A percentile compares a stretch with the other conserved stretches of the same genome.
Evolutionary conservation across 2,888 invertebrate genomes (phyloP).

Genomic region (Linnaemya vulpina): DNA sequence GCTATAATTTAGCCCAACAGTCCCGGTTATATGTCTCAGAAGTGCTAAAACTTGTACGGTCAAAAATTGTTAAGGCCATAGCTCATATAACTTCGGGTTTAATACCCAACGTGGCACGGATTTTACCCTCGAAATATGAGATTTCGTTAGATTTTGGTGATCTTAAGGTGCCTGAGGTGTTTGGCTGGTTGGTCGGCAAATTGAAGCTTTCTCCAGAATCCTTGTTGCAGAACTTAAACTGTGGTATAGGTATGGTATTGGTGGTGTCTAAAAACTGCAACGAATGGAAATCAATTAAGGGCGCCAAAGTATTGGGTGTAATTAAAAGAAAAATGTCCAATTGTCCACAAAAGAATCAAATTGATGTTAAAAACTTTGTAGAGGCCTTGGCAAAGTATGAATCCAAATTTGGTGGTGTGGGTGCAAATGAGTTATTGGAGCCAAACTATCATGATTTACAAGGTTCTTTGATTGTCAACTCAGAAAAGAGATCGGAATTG

Average conservation of each 20-base stretch:
- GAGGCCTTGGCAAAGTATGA: slow-evolving; percentile 85
- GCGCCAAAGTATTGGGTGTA: slow-evolving; percentile 84
- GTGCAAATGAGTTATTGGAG: slow-evolving; percentile 69
- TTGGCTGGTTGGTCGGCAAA: slow-evolving; percentile 93
- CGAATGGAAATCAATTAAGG: slow-evolving; percentile 84
- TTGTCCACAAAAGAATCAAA: slow-evolving; percentile 61
- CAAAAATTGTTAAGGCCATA: slow-evolving; percentile 90
- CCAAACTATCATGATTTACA: slow-evolving; percentile 66
- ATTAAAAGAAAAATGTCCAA: slow-evolving; percentile 76
- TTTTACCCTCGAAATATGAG: slow-evolving; percentile 88
- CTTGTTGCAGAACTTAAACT: slow-evolving; percentile 96
- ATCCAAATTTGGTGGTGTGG: slow-evolving; percentile 77
- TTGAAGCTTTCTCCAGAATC: slow-evolving; percentile 90
- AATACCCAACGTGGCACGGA: slow-evolving; percentile 92
- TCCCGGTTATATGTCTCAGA: slow-evolving; percentile 93
- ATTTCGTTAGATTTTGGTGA: slow-evolving; percentile 88
- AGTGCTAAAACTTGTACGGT: slow-evolving; percentile 88
- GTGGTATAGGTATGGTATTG: slow-evolving; percentile 95
- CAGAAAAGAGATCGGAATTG: slow-evolving; percentile 75
- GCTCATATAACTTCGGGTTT: slow-evolving; percentile 98
- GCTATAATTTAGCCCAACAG: slow-evolving; percentile 92
- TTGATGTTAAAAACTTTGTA: slow-evolving; percentile 88
- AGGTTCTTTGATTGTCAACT: slow-evolving; percentile 47
- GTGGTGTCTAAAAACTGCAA: slow-evolving; percentile 86
- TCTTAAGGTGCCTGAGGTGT: slow-evolving; percentile 90